phyloP scores from a whole-genome alignment of 2,888 invertebrate species.

The Drosophila pseudotakahashii region DNA sequence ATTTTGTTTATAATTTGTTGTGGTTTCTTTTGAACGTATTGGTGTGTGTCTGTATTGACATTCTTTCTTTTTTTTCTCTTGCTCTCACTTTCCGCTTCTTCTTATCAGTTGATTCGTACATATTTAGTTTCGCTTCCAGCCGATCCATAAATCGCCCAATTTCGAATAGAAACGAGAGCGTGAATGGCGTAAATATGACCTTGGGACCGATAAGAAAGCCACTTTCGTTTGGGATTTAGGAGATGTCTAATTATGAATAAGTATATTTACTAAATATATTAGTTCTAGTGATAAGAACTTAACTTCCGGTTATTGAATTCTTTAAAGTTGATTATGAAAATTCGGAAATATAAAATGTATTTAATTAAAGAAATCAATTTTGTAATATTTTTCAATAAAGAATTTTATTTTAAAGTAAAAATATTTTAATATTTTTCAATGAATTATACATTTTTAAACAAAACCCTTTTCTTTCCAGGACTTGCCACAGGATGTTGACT shows the following conservation, averaged over 20 bases:
- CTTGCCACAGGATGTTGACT: constrained; percentile 38
- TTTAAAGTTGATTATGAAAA: too few species aligned
- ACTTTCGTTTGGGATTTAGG: neutral
- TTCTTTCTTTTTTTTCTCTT: neutral
- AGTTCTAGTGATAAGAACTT: too few species aligned
- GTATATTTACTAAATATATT: too few species aligned
- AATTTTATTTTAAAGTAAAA: too few species aligned
- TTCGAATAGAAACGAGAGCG: constrained; percentile 5
- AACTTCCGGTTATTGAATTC: too few species aligned
- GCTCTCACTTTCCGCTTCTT: constrained; percentile 9
- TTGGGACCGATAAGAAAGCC: constrained; percentile 22
- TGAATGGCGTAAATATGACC: constrained; percentile 14
- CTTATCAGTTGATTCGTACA: constrained; percentile 19
- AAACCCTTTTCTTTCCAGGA: constrained; percentile 11
- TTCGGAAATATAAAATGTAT: too few species aligned
- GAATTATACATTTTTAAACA: neutral
- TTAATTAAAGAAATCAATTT: too few species aligned
- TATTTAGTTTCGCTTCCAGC: constrained; percentile 15
- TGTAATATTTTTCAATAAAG: too few species aligned
- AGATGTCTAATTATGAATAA: too few species aligned
- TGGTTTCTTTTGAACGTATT: constrained; percentile 8
- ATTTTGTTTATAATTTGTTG: constrained; percentile 30
- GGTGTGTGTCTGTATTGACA: constrained; percentile 6
- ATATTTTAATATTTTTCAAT: too few species aligned
- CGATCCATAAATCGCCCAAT: constrained; percentile 27